These are phyloP conservation scores for Serilophus lunatus DNA, from an alignment of 2,113 vertebrate species.

Conservation along the genomic window DNA sequence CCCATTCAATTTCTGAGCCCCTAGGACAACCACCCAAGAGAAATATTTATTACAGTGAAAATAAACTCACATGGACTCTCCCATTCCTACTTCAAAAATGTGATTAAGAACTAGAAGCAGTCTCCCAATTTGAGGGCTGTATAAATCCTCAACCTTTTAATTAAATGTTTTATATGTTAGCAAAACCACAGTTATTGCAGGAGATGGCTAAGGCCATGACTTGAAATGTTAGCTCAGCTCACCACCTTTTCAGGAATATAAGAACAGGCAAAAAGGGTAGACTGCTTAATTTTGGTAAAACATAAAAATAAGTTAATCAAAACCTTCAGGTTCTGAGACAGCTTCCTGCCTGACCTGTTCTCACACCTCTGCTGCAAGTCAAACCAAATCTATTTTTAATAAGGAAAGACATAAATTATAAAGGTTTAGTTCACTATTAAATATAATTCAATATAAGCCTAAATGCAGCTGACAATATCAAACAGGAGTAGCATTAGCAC, in stretches of 20 bases:
- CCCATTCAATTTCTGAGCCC: neutral
- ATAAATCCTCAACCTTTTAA: neutral
- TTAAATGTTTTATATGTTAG: neutral
- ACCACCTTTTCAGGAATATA: neutral
- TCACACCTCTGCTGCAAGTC: neutral
- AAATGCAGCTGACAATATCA: neutral
- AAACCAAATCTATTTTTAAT: neutral
- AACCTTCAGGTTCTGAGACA: neutral
- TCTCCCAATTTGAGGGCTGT: rapidly evolving
- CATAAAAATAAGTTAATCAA: neutral
- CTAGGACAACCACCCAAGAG: neutral
- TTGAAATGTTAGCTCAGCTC: neutral
- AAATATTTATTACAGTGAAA: neutral
- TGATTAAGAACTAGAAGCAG: neutral
- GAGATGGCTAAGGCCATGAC: neutral
- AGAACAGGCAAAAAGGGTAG: neutral
- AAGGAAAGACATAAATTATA: neutral
- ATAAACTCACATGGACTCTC: neutral
- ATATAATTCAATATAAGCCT: neutral
- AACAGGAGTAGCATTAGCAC: neutral
- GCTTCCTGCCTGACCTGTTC: neutral
- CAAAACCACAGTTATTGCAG: neutral
- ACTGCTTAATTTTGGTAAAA: neutral
- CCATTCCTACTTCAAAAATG: neutral
- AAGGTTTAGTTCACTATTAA: neutral